These are phyloP conservation scores for Furcifer pardalis DNA, from an alignment of 2,797 vertebrate species.

Conservation along the genomic window DNA sequence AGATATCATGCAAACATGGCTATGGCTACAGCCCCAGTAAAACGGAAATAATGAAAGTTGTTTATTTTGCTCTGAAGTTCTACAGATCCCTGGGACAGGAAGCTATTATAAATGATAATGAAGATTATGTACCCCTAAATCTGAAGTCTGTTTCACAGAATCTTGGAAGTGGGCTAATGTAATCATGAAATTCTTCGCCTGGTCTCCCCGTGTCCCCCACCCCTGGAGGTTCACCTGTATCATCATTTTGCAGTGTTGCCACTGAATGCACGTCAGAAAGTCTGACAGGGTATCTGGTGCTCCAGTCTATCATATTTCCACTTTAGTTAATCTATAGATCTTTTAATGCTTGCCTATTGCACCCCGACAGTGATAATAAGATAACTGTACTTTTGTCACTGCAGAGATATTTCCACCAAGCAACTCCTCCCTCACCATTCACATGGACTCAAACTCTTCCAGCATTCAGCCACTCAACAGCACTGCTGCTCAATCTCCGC, in stretches of 20 bases:
- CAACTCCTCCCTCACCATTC: constrained; percentile 4
- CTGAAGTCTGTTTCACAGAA: neutral
- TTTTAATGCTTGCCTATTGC: neutral
- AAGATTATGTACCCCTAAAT: neutral
- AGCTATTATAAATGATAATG: neutral
- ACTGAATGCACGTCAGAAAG: neutral
- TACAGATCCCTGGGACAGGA: neutral
- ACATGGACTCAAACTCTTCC: constrained; percentile 7
- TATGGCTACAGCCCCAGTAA: neutral
- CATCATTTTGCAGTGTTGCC: neutral
- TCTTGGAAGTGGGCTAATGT: neutral
- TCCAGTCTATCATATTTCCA: neutral
- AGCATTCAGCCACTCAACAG: constrained; percentile 30
- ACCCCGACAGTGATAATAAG: neutral
- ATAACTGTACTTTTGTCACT: constrained; percentile 49
- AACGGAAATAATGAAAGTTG: neutral
- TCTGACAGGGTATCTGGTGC: neutral
- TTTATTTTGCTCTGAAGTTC: neutral
- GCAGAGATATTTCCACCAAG: constrained; percentile 35
- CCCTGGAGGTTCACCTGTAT: neutral
- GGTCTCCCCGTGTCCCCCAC: too few species aligned
- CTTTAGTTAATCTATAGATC: neutral
- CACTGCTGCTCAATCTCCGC: constrained; percentile 44
- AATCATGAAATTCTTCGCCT: neutral
- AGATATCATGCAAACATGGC: neutral